Conservation (phyloP, 2,797 vertebrate genomes). For the Propithecus perrieri region DNA sequence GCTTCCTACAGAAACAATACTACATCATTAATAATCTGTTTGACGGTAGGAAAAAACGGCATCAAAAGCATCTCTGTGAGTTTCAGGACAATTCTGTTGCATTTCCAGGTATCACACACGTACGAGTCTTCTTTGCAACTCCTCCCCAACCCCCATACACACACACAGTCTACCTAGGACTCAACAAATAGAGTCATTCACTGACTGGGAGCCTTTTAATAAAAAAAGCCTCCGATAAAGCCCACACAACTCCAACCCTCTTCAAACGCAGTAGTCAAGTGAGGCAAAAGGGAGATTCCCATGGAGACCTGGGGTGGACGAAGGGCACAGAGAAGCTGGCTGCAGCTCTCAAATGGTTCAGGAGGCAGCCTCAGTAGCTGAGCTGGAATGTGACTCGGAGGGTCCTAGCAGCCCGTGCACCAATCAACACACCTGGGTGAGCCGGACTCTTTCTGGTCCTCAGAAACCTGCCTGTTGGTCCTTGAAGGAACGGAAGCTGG, state of each 20-base stretch:
- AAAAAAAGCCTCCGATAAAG: not conserved
- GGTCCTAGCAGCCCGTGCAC: not conserved
- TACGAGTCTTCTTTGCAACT: not conserved
- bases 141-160: not conserved
- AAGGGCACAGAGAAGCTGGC: no score
- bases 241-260: not conserved
- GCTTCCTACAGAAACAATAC: not conserved
- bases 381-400: not conserved
- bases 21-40: not conserved
- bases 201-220: not conserved
- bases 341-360: not conserved
- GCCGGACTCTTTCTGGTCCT: not conserved
- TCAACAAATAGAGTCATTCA: not conserved
- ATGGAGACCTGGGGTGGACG: no score
- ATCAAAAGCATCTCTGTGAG: not conserved
- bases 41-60: not conserved
- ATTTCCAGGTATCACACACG: not conserved
- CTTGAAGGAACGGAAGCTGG: not conserved
- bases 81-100: not conserved
- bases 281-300: not conserved
- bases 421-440: rapidly evolving
- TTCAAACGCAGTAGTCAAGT: not conserved
- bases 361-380: rapidly evolving
- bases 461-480: not conserved
- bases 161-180: not conserved